These are phyloP conservation scores for Turdus rufiventris DNA, from an alignment of 2,113 vertebrate species.

Conservation along the genomic window DNA sequence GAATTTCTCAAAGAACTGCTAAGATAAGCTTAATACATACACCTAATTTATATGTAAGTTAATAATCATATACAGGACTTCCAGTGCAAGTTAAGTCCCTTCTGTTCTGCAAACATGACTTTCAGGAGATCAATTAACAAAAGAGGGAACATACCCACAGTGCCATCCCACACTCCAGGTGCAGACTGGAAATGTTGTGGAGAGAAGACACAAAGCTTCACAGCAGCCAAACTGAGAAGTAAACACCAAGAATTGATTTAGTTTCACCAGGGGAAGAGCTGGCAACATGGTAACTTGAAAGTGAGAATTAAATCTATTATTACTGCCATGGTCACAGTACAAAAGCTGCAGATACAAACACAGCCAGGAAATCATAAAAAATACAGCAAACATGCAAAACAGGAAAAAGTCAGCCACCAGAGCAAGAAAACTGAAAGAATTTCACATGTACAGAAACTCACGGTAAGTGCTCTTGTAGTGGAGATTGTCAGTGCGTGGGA, in stretches of 20 bases:
- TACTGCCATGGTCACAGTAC: not conserved
- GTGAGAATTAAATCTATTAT: not conserved
- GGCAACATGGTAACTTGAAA: not conserved
- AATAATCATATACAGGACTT: not conserved
- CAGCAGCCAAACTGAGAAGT: conserved; percentile 90
- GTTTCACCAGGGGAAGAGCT: not conserved
- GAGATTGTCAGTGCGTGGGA: conserved; percentile 87
- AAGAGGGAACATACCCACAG: conserved; percentile 83
- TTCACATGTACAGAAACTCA: conserved; percentile 39
- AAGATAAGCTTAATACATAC: not conserved
- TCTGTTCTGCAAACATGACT: conserved; percentile 50
- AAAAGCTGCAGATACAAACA: not conserved
- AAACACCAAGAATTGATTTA: not conserved
- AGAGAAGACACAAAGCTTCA: conserved; percentile 90
- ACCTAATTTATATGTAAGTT: not conserved
- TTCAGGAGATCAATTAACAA: conserved; percentile 24
- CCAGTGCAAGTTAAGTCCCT: conserved; percentile 1
- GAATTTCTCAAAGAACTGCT: not conserved
- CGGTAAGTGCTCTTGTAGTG: conserved; percentile 88
- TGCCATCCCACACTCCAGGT: conserved; percentile 94
- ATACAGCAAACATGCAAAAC: not conserved
- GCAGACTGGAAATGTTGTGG: conserved; percentile 85
- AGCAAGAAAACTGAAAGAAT: not conserved
- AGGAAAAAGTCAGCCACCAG: not conserved
- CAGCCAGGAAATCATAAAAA: not conserved